A percentile compares a stretch with the other conserved stretches of the same genome.
phyloP scores from a whole-genome alignment of 2,113 vertebrate species.

The Megaleporinus macrocephalus region DNA sequence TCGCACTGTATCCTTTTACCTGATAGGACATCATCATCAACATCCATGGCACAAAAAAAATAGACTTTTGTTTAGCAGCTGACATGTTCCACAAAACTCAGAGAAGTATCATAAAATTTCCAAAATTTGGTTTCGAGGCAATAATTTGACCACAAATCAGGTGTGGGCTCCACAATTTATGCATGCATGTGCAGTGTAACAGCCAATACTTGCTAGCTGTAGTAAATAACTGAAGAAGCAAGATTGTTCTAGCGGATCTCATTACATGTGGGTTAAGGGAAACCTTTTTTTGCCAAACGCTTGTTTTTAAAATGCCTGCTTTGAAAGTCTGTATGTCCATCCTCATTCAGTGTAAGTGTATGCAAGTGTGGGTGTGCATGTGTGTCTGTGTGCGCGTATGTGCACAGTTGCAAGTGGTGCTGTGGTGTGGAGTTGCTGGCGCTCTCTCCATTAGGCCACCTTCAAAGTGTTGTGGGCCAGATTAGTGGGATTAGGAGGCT shows the following conservation, averaged over 20 bases:
- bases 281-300: no score
- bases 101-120: background rate
- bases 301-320: no score
- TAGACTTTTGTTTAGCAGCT: background rate
- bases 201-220: background rate
- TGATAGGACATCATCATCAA: background rate
- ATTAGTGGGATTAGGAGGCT: constrained; percentile 95
- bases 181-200: no score
- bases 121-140: background rate
- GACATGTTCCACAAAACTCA: background rate
- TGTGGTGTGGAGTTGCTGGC: constrained; percentile 56
- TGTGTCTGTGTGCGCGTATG: constrained; percentile 2
- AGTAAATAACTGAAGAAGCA: no score
- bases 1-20: background rate
- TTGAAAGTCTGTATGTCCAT: no score
- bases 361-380: no score
- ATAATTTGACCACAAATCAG: no score
- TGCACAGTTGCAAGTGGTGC: constrained; percentile 21
- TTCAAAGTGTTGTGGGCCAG: constrained; percentile 91
- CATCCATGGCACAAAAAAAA: background rate
- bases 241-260: no score
- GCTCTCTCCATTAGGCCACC: constrained; percentile 83
- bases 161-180: no score
- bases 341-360: no score
- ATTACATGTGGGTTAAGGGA: no score